Percentiles rank a stretch among this genome's conserved stretches.
These are phyloP conservation scores for Acrocephalus scirpaceus DNA, from an alignment of 2,797 vertebrate genomes.

Conservation along the genomic window DNA sequence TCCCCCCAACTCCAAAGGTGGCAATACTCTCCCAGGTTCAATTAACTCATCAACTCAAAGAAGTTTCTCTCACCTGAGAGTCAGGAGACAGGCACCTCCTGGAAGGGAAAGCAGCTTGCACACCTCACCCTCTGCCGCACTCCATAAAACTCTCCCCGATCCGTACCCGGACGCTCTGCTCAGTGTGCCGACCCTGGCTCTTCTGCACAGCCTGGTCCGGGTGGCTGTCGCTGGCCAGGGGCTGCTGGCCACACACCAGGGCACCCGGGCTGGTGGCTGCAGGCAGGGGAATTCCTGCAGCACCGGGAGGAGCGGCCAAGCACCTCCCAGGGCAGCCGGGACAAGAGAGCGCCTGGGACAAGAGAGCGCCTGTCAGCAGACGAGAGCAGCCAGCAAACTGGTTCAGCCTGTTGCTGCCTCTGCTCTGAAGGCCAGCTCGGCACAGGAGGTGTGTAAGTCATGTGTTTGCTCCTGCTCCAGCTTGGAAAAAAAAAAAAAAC, in stretches of 20 bases:
- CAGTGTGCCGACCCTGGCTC: background rate
- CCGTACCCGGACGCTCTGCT: rapidly evolving
- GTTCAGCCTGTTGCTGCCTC: conserved; percentile 54
- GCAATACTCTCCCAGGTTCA: rapidly evolving
- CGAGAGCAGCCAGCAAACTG: conserved; percentile 30
- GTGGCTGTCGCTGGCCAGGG: background rate
- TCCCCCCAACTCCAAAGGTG: rapidly evolving
- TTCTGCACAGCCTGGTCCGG: background rate
- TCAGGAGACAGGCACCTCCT: background rate
- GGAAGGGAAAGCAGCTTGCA: background rate
- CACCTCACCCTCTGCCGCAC: background rate
- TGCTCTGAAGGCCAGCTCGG: background rate
- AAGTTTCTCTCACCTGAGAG: conserved; percentile 35
- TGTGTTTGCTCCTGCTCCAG: conserved; percentile 29
- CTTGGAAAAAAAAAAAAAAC: background rate
- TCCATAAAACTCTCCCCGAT: background rate
- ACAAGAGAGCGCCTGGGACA: conserved; percentile 37
- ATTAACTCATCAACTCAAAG: background rate
- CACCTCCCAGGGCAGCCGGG: background rate
- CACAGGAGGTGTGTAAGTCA: conserved; percentile 14
- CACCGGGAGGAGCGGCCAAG: background rate
- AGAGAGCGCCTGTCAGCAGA: conserved; percentile 23
- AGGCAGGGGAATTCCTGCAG: conserved; percentile 55
- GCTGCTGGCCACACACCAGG: background rate
- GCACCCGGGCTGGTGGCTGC: background rate